Percentiles rank a stretch among this genome's conserved stretches.
Evolutionary conservation across 2,888 invertebrate species (phyloP).

Genomic region (Drosophila stalkeri): DNA sequence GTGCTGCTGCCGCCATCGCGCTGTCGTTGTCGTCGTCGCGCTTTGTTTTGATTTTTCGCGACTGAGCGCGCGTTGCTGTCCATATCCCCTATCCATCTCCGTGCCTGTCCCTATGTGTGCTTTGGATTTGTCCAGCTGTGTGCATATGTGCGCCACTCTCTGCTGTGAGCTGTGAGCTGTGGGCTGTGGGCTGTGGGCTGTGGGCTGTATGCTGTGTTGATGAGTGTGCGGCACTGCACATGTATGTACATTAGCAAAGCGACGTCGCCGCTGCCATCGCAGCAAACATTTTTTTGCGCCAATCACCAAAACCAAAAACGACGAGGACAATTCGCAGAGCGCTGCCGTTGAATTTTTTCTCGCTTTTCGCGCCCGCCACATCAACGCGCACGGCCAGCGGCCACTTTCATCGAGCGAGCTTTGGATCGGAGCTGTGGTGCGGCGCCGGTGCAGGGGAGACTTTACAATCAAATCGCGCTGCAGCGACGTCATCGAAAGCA

Average conservation of each 20-base stretch:
- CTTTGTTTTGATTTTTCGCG: conserved; percentile 82
- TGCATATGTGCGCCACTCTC: conserved; percentile 58
- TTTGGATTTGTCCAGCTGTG: conserved; percentile 69
- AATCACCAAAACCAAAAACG: conserved; percentile 74
- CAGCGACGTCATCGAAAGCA: conserved; percentile 65
- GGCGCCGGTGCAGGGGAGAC: conserved; percentile 15
- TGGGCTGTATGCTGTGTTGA: neutral
- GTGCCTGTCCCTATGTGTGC: conserved; percentile 37
- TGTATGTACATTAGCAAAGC: conserved; percentile 75
- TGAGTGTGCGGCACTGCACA: conserved; percentile 36
- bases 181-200: conserved; percentile 27
- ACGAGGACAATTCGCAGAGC: conserved; percentile 74
- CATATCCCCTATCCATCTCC: conserved; percentile 44
- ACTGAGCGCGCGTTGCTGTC: conserved; percentile 66
- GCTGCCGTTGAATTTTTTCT: conserved; percentile 55
- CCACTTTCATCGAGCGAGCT: conserved; percentile 68
- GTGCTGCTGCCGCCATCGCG: conserved; percentile 41
- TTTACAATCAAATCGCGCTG: conserved; percentile 70
- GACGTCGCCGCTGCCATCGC: conserved; percentile 50
- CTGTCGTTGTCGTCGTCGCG: conserved; percentile 65
- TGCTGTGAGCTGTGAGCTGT: no score
- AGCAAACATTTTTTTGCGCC: conserved; percentile 62
- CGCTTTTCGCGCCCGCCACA: conserved; percentile 63
- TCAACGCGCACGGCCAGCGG: conserved; percentile 65
- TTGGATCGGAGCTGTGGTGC: conserved; percentile 26